A percentile compares a stretch with the other conserved stretches of the same genome.
Conservation (phyloP, 2,113 vertebrate genomes). For the Nerophis ophidion region DNA sequence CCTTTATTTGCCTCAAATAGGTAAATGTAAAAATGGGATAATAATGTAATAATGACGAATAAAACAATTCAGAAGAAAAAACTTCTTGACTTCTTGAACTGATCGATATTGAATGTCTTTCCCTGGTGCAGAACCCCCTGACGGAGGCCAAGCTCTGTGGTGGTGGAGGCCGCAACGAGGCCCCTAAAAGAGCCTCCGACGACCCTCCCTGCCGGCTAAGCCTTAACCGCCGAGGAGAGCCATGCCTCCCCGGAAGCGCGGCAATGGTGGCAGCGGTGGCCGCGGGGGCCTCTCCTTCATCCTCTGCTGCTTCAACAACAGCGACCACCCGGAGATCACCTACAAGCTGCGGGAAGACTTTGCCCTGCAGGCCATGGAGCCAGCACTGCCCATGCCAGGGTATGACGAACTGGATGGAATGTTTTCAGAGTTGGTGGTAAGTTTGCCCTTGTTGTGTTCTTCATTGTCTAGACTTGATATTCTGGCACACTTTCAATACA, state of each 20-base stretch:
- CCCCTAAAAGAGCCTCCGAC: conserved; percentile 48
- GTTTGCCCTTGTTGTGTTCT: conserved; percentile 36
- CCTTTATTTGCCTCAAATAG: too few relatives aligned
- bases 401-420: conserved; percentile 90
- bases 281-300: conserved; percentile 81
- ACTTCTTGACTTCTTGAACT: background rate
- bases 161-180: conserved; percentile 60
- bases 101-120: conserved; percentile 1
- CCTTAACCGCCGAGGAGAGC: conserved; percentile 35
- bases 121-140: conserved; percentile 58
- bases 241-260: conserved; percentile 89
- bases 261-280: conserved; percentile 69
- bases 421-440: conserved; percentile 94
- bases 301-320: conserved; percentile 95
- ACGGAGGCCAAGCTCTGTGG: conserved; percentile 56
- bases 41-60: too few relatives aligned
- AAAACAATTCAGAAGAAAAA: background rate
- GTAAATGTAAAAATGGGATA: too few relatives aligned
- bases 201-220: conserved; percentile 58
- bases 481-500: conserved; percentile 1
- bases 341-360: conserved; percentile 94
- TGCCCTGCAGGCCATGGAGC: conserved; percentile 94
- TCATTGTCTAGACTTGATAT: background rate
- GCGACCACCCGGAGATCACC: conserved; percentile 94
- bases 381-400: conserved; percentile 84